phyloP scores from a whole-genome alignment of 2,113 vertebrate genomes.

The Athene noctua region DNA sequence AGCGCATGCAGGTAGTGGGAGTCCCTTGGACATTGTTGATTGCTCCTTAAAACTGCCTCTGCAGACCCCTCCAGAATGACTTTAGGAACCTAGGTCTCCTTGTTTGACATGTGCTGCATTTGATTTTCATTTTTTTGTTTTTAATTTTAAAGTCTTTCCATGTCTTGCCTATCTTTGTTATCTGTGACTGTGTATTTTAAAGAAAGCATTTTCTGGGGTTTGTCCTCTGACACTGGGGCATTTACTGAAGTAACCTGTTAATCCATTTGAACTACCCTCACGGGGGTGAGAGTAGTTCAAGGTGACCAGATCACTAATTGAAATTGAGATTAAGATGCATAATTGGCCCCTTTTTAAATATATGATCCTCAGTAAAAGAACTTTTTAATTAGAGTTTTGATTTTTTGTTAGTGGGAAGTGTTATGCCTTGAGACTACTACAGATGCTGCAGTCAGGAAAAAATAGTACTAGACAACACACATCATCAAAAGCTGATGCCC shows the following conservation, averaged over 20 bases:
- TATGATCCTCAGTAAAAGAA: not conserved
- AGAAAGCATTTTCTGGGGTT: not conserved
- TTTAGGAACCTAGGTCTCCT: rapidly evolving
- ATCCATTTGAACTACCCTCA: not conserved
- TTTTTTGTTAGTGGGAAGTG: not conserved
- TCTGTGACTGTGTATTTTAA: not conserved
- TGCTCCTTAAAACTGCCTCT: not conserved
- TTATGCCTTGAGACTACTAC: not conserved
- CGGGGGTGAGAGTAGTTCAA: not conserved
- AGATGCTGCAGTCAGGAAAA: not conserved
- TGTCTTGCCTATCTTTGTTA: rapidly evolving
- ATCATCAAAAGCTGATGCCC: not conserved
- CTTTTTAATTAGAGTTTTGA: not conserved
- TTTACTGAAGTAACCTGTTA: not conserved
- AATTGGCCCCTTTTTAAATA: not conserved
- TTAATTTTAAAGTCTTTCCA: not conserved
- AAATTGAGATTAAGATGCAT: not conserved
- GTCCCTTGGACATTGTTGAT: not conserved
- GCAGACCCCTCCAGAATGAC: not conserved
- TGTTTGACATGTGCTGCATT: not conserved
- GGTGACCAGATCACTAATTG: not conserved
- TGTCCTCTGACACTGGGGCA: not conserved
- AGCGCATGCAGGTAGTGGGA: rapidly evolving
- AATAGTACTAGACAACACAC: not conserved
- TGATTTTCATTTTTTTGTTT: not conserved